A percentile compares a stretch with the other conserved stretches of the same genome.
Evolutionary conservation across 2,113 vertebrate genomes (phyloP).

Genomic region (Scopus umbretta): DNA sequence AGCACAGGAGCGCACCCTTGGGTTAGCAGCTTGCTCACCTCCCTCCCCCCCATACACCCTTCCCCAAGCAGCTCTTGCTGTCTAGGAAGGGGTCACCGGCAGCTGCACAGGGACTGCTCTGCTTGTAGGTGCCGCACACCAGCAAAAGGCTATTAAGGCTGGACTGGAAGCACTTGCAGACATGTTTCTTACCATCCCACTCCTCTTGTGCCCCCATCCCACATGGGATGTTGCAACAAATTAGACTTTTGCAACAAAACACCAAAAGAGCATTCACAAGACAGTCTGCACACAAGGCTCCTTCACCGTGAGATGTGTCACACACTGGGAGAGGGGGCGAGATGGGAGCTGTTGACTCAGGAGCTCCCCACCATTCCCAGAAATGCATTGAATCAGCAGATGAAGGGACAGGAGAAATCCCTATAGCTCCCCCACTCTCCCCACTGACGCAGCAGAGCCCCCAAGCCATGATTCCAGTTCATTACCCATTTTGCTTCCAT

Average conservation of each 20-base stretch:
- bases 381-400: not conserved
- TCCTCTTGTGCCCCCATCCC: not conserved
- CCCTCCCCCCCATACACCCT: no score
- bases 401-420: not conserved
- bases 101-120: not conserved
- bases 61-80: not conserved
- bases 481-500: not conserved
- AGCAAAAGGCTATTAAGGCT: not conserved
- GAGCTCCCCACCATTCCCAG: not conserved
- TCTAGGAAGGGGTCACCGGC: not conserved
- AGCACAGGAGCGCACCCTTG: not conserved
- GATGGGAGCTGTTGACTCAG: not conserved
- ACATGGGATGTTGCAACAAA: no score
- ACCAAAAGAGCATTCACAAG: not conserved
- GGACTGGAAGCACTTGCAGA: not conserved
- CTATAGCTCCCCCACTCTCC: not conserved
- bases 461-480: accelerated
- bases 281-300: not conserved
- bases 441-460: not conserved
- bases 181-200: not conserved
- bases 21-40: not conserved
- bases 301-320: not conserved
- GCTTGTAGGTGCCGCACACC: not conserved
- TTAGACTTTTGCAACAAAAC: no score
- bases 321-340: not conserved